Base-by-base conservation (phyloP, 2,797 vertebrate species). In the Taeniopygia guttata region DNA sequence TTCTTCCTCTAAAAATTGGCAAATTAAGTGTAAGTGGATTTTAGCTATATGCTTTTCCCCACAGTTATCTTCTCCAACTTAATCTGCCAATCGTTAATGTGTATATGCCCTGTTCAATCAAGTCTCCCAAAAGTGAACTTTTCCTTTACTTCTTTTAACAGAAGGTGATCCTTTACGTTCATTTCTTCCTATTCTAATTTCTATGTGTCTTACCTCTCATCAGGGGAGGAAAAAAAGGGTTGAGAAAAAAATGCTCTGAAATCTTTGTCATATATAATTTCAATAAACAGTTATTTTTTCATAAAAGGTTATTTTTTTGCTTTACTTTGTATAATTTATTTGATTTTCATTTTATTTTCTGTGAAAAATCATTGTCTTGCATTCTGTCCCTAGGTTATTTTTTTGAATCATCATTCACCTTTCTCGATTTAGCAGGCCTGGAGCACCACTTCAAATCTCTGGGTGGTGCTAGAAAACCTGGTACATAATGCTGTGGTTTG, bases 401-500 rank as follows among this genome's bases (percentile, higher is more conserved):
- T 98, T 98, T 98, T 98, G 98, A 98, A 97, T 98, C 99, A 97
- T 98, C 98, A 98, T 98, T 98, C 98, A 98, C 98, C 98, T 98
- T 97, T 98, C 98, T 99, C 97, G 98, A 99, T 98, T 98, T 99
- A 98, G 98, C 98, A 96, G 98, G 98, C 97, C 98, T 99, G 98
- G 98, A 99, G 98, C 98, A 97, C 96, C 97, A 98, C 97, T 97
- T 98, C 98, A 98, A 97, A 96, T 93, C 98, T 98, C 98, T 98
- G 98, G 98, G 98, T 98, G 98, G 98, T 98, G 96, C 97, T 97
- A 98, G 94, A 97, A 98, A 98, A 98, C 96, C 98, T 92, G 98
- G 98, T 98, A 98, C 98, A 98, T 97, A 97, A 96, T 98, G 95
- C 91, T 95, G 75, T 97, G 87, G 86, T 96, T 96, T 97, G 96